phyloP scores from a whole-genome alignment of 1,140 invertebrate genomes.

The Ruditapes philippinarum region DNA sequence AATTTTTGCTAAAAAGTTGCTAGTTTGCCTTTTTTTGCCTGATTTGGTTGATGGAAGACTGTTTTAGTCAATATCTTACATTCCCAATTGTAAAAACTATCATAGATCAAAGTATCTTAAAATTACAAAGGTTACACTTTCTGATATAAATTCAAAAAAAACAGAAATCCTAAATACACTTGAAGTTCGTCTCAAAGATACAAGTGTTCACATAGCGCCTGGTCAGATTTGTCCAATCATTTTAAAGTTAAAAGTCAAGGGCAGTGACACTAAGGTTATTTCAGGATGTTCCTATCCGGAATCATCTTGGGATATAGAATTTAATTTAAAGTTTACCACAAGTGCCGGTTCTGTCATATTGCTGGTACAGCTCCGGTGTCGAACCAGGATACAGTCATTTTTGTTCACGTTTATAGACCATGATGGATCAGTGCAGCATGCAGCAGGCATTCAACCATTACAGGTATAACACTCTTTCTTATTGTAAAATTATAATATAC shows the following conservation, averaged over 20 bases:
- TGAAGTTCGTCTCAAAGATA: slow-evolving; percentile 56
- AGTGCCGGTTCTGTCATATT: slow-evolving; percentile 71
- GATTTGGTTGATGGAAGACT: slow-evolving; percentile 81
- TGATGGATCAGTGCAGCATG: slow-evolving; percentile 84
- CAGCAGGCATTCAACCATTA: slow-evolving; percentile 80
- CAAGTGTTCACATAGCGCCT: slow-evolving; percentile 76
- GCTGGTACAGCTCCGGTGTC: slow-evolving; percentile 76
- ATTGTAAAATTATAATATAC: no score
- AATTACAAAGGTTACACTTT: slow-evolving; percentile 71
- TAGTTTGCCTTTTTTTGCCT: slow-evolving; percentile 80
- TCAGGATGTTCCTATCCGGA: slow-evolving; percentile 40
- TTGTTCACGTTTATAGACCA: slow-evolving; percentile 84
- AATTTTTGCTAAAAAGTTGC: no score
- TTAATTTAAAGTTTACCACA: slow-evolving; percentile 77
- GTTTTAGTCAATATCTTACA: slow-evolving; percentile 74
- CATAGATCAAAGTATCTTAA: slow-evolving; percentile 79
- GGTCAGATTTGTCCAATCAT: slow-evolving; percentile 78
- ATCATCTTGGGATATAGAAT: slow-evolving; percentile 64
- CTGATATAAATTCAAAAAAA: slow-evolving; percentile 1
- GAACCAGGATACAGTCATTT: slow-evolving; percentile 78
- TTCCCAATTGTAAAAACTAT: slow-evolving; percentile 80
- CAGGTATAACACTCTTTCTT: no score
- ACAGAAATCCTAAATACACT: slow-evolving; percentile 34
- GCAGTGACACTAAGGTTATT: neutral
- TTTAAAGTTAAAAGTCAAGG: slow-evolving; percentile 66